Evolutionary conservation across 2,888 invertebrate genomes (phyloP).

Genomic region (Dasypolia templi): DNA sequence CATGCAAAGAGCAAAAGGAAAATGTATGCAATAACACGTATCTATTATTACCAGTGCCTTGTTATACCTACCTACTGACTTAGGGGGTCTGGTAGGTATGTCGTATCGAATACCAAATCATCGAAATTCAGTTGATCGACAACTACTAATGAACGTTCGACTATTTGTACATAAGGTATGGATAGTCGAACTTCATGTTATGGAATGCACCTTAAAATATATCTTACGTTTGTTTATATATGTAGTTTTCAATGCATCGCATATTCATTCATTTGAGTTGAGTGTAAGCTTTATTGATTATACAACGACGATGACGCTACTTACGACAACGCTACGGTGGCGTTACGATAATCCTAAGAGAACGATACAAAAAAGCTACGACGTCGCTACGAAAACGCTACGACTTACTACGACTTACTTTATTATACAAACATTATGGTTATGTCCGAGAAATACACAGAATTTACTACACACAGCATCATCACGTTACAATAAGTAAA

Average conservation of each 20-base stretch:
- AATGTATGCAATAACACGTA: not conserved
- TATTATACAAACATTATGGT: not conserved
- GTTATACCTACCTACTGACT: not conserved
- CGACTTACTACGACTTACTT: no score
- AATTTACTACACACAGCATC: no score
- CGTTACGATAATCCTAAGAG: not conserved
- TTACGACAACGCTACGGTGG: not conserved
- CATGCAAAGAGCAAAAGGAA: not conserved
- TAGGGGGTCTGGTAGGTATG: not conserved
- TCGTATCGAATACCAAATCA: not conserved
- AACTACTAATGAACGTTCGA: not conserved
- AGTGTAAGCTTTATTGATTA: not conserved
- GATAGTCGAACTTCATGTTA: not conserved
- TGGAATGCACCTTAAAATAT: not conserved
- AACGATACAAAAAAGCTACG: no score
- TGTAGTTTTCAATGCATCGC: not conserved
- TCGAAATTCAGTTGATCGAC: not conserved
- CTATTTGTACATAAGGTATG: no score
- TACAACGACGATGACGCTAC: not conserved
- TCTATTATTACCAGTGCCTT: not conserved
- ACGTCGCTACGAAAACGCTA: not conserved
- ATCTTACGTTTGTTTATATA: not conserved
- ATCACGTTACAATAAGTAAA: no score
- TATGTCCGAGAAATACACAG: not conserved
- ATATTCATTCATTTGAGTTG: not conserved